These are phyloP conservation scores for Steatocranus sp. DNA, from an alignment of 2,797 vertebrate genomes.

Conservation along the genomic window DNA sequence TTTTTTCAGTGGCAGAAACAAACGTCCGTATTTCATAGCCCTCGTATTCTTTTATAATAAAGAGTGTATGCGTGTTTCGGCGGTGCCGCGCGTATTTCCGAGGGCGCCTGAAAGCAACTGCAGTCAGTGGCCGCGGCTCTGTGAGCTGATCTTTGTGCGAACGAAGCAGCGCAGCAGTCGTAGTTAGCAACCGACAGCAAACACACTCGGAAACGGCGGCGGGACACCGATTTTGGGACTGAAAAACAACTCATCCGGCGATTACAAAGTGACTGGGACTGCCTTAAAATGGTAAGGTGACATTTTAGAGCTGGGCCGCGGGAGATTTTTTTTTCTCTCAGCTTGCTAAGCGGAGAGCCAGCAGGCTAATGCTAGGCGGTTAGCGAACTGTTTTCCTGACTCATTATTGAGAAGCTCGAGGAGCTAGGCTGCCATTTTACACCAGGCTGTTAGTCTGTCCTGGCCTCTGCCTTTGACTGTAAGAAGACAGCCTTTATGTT, in stretches of 20 bases:
- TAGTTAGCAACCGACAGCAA: slow-evolving; percentile 54
- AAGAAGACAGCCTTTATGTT: accelerated
- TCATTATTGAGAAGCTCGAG: slow-evolving; percentile 66
- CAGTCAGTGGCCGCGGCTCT: slow-evolving; percentile 26
- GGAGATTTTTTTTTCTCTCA: not conserved
- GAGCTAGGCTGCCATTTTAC: slow-evolving; percentile 77
- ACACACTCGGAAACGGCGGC: not conserved
- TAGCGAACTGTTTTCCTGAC: slow-evolving; percentile 75
- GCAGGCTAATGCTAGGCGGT: slow-evolving; percentile 56
- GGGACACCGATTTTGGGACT: not conserved
- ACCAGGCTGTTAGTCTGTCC: slow-evolving; percentile 2
- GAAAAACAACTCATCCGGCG: not conserved
- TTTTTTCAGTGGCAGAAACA: not conserved
- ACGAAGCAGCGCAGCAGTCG: slow-evolving; percentile 50
- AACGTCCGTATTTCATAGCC: not conserved
- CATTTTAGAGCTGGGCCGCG: not conserved
- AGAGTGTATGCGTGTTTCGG: not conserved
- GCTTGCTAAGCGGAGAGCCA: slow-evolving; percentile 22
- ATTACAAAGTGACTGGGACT: not conserved
- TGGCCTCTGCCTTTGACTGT: not conserved
- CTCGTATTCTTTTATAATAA: not conserved
- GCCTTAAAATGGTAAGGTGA: slow-evolving; percentile 60
- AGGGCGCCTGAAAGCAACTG: slow-evolving; percentile 13
- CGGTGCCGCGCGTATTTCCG: not conserved
- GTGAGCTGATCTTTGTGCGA: slow-evolving; percentile 70